Evolutionary conservation across 1,140 invertebrate species (phyloP), one percentile per base, ranked within the genome.

Genomic region (Cydia pomonella): DNA sequence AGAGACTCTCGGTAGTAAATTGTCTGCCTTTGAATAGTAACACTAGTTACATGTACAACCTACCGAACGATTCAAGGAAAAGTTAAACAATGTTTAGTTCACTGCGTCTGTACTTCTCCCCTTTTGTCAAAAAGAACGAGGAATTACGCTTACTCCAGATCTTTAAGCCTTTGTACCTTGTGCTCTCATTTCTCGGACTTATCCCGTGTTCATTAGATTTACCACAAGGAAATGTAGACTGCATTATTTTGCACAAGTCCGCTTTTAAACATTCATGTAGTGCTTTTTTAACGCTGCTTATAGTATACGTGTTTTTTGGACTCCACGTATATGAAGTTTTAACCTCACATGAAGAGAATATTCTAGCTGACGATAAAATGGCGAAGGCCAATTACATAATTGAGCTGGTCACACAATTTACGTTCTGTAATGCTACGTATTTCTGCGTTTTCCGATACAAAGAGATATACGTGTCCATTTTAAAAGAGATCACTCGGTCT

Each of bases 311-410:
- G 5, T 69, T 69, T 38, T 69, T 69, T n/a, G 25, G n/a, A 5
- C 27, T 69, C 29, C 64, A 69, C 29, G n/a, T 69, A 21, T 18
- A 33, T 12, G 64, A 33, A 18, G n/a, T 69, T 7, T 13, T 18
- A n/a, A 38, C 29, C 64, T 16, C n/a, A 18, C n/a, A 2, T 7
- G 64, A 69, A 18, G 27, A 66, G 13, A 33, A 10, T 12, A 3
- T 0, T 18, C n/a, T 69, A 12, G 27, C 27, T 18, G 27, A 33
- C 21, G 64, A 33, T 18, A 1, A 33, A 18, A 69, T 41, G 64
- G 27, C 64, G 10, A 33, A 33, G n/a, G 6, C 64, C 12, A 69
- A 69, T 69, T 69, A 69, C 64, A 38, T 69, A 18, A 69, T 33
- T 18, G 27, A 69, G 13, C 18, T 69, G n/a, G 29, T 33, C 4